Percentiles rank a stretch among this genome's conserved stretches.
These are phyloP conservation scores for Zapus hudsonius DNA, from an alignment of 2,113 vertebrate genomes.

Conservation along the genomic window DNA sequence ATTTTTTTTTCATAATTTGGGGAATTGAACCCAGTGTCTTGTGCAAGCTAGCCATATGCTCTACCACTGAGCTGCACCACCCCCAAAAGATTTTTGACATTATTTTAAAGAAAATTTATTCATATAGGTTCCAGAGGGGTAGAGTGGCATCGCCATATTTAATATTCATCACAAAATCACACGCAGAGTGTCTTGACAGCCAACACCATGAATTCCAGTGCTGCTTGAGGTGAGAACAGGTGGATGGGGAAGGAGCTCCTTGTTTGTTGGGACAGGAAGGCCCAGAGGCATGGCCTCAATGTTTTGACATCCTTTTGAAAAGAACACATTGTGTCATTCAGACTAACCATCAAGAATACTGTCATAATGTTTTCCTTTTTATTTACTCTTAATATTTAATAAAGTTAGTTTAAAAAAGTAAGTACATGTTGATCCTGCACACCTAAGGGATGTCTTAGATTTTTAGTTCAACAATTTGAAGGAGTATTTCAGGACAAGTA, in stretches of 20 bases:
- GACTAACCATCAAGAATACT: not conserved
- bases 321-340: not conserved
- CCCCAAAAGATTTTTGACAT: not conserved
- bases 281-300: not conserved
- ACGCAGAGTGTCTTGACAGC: accelerated
- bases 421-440: not conserved
- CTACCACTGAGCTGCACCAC: too few species aligned
- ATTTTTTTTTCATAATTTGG: not conserved
- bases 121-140: not conserved
- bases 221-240: not conserved
- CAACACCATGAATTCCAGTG: not conserved
- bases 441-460: not conserved
- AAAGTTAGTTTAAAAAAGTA: constrained; percentile 20
- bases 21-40: not conserved
- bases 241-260: not conserved
- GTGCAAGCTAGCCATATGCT: too few species aligned
- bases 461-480: not conserved
- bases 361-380: not conserved
- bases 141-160: not conserved
- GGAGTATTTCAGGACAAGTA: not conserved
- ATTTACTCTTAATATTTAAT: not conserved
- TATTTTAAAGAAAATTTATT: not conserved
- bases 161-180: not conserved
- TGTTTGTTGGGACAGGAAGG: not conserved
- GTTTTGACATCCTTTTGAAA: not conserved